phyloP scores from a whole-genome alignment of 2,797 vertebrate genomes.

The Melanotaenia maccullochi region DNA sequence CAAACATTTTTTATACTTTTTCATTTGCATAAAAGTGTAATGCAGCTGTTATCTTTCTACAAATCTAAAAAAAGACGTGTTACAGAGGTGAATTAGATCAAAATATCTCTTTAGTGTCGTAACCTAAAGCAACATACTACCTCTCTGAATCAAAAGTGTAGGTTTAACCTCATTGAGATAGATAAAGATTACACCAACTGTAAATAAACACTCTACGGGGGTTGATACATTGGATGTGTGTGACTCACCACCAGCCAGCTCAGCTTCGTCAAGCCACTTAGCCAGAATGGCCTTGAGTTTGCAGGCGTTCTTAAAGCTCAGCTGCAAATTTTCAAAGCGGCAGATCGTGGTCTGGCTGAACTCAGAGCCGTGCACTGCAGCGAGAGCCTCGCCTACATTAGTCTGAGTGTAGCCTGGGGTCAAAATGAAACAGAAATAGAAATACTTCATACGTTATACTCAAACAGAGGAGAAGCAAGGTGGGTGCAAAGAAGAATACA shows the following conservation, averaged over 20 bases:
- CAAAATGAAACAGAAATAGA: conserved; percentile 34
- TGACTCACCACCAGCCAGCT: conserved; percentile 94
- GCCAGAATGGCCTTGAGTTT: conserved; percentile 97
- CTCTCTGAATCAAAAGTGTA: conserved; percentile 7
- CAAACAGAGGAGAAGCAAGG: not conserved
- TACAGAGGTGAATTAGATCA: not conserved
- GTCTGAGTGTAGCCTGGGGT: conserved; percentile 96
- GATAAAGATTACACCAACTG: conserved; percentile 11
- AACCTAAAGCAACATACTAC: not conserved
- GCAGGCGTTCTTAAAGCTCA: conserved; percentile 99
- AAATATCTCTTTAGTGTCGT: not conserved
- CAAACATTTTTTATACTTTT: not conserved
- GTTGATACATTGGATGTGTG: conserved; percentile 11
- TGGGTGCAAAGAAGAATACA: not conserved
- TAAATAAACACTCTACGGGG: conserved; percentile 25
- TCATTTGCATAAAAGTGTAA: not conserved
- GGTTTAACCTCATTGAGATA: conserved; percentile 1
- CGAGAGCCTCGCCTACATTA: conserved; percentile 97
- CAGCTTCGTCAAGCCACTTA: conserved; percentile 98
- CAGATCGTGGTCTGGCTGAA: conserved; percentile 99
- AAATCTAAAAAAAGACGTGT: not conserved
- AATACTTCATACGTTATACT: conserved; percentile 16
- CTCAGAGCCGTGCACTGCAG: conserved; percentile 96
- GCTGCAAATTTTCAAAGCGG: conserved; percentile 97
- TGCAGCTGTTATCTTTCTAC: not conserved